A percentile compares a stretch with the other conserved stretches of the same genome.
phyloP scores from a whole-genome alignment of 2,797 vertebrate genomes.

The Sebastes umbrosus region DNA sequence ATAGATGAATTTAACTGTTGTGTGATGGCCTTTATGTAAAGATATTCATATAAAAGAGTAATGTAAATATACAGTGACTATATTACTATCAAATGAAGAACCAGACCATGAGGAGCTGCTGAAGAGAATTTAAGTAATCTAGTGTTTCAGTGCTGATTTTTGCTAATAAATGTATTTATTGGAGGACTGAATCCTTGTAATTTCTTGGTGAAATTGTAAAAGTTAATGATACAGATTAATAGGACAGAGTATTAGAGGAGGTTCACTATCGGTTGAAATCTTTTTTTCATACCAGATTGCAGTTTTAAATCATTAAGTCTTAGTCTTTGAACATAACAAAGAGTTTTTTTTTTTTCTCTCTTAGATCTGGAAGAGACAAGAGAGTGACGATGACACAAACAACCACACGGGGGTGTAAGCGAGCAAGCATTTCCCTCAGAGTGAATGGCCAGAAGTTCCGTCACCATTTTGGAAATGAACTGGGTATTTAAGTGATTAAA shows the following conservation, averaged over 20 bases:
- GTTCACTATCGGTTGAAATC: background rate
- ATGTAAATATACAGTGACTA: background rate
- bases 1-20: background rate
- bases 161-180: background rate
- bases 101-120: background rate
- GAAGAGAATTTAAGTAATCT: background rate
- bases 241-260: background rate
- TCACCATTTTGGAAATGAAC: background rate
- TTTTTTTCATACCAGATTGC: background rate
- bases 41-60: background rate
- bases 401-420: conserved; percentile 88
- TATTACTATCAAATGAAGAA: background rate
- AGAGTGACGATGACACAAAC: conserved; percentile 78
- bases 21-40: background rate
- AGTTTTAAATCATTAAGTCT: background rate
- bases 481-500: conserved; percentile 23
- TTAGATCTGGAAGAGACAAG: conserved; percentile 96
- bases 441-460: background rate
- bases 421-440: background rate
- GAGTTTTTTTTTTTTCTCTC: background rate
- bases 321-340: background rate
- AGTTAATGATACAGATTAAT: background rate
- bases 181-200: background rate
- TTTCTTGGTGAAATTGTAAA: background rate
- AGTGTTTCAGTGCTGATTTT: background rate